Base-by-base conservation (phyloP, 2,797 vertebrate genomes). In the Muscicapa striata region DNA sequence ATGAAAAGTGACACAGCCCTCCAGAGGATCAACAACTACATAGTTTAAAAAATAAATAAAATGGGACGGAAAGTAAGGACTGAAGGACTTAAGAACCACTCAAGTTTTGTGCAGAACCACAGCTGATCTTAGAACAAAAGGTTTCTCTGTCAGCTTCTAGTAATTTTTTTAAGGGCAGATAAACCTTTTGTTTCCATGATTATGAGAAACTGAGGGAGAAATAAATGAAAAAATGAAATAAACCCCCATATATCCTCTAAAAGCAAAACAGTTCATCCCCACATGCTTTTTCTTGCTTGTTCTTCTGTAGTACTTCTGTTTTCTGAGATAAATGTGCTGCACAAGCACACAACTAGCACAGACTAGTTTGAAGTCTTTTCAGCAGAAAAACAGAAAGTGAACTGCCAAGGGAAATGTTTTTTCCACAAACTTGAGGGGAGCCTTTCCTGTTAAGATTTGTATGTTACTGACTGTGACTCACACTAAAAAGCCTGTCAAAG, bases 121-220 rank as follows among this genome's bases (percentile, higher is more conserved):
- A 88, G 84, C 41, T 89, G 84, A 43, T 77, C 83, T 78, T 70
- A 97, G 90, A 83, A 95, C 70, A 89, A 76, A 75, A 79, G n/a
- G 41, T 82, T 82, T 92, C 91, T 87, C 68, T 95, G 73, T 82
- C 85, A 94, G 73, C 63, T 94, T 90, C 78, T 93, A 92, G 79
- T 79, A 87, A 90, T 92, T 95, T 70, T 86, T 79, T 95, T 91
- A 51, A 95, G 89, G 95, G 66, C 75, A 94, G 68, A 94, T 48
- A 93, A 96, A 76, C 38, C 57, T 95, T 93, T 96, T 96, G 57
- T 91, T 95, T 87, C 57, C 64, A 89, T 76, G 18, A 84, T 77
- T 84, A 70, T 91, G 74, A 89, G 70, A 91, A 93, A 86, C 48
- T 82, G 72, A 84, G 41, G 45, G 27, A 80, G 58, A 61, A 79